Evolutionary conservation across 2,888 invertebrate species (phyloP).

Genomic region (Sarcophaga variegata): DNA sequence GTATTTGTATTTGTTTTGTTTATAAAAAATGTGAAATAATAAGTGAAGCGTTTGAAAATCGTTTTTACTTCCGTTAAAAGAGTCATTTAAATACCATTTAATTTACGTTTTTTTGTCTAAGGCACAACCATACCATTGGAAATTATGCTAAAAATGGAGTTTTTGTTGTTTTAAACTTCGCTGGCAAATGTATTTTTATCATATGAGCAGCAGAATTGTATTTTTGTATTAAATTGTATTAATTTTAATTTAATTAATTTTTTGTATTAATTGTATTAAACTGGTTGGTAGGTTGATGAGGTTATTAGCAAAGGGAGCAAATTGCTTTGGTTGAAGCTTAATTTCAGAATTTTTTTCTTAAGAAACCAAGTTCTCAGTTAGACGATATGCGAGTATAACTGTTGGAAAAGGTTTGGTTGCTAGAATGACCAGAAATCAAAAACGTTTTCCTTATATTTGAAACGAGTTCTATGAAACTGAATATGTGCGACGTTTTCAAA

Average conservation of each 20-base stretch:
- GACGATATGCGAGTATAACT: too few species aligned
- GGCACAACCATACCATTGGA: conserved; percentile 6
- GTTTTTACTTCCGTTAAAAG: conserved; percentile 50
- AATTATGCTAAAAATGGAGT: conserved; percentile 16
- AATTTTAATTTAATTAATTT: too few species aligned
- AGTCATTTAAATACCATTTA: conserved; percentile 65
- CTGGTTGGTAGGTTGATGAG: not conserved
- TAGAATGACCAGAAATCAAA: too few species aligned
- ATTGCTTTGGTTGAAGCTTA: conserved; percentile 4
- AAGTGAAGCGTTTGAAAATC: not conserved
- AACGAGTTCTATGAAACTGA: too few species aligned
- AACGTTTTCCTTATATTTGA: too few species aligned
- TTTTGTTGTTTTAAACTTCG: conserved; percentile 16
- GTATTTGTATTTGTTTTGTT: not conserved
- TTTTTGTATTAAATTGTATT: too few species aligned
- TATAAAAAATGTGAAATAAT: not conserved
- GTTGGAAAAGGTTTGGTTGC: too few species aligned
- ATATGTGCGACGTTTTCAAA: too few species aligned
- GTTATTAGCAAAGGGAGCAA: not conserved
- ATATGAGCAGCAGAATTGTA: not conserved
- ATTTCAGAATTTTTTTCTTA: not conserved
- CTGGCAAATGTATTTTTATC: not conserved
- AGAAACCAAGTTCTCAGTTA: not conserved
- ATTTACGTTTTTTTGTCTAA: conserved; percentile 55
- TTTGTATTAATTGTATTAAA: too few species aligned